Evolutionary conservation across 2,797 vertebrate species (phyloP).

Genomic region (Crenichthys baileyi): DNA sequence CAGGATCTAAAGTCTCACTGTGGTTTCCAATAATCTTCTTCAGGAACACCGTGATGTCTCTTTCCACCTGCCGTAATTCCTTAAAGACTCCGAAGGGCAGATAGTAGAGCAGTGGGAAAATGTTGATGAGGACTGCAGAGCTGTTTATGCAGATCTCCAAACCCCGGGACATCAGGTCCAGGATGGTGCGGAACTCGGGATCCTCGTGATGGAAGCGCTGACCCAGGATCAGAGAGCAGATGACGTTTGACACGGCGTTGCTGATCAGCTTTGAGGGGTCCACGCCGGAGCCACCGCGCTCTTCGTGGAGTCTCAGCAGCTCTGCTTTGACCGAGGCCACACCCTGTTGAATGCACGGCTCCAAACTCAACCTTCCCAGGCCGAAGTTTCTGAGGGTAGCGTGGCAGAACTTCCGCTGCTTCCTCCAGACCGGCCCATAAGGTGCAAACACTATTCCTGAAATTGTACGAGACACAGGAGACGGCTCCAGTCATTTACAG

Average conservation of each 20-base stretch:
- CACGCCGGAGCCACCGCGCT: constrained; percentile 68
- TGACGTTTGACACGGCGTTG: constrained; percentile 91
- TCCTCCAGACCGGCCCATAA: constrained; percentile 90
- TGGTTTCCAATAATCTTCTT: constrained; percentile 89
- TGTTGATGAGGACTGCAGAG: constrained; percentile 87
- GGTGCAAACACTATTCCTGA: constrained; percentile 94
- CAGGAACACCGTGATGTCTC: constrained; percentile 89
- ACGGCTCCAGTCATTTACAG: not conserved
- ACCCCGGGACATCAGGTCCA: constrained; percentile 86
- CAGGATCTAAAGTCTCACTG: constrained; percentile 82
- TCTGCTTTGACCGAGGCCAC: constrained; percentile 86
- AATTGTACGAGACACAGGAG: constrained; percentile 7
- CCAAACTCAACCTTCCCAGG: constrained; percentile 89
- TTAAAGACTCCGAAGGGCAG: constrained; percentile 89
- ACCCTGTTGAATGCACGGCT: constrained; percentile 90
- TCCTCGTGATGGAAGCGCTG: constrained; percentile 89
- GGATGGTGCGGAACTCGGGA: constrained; percentile 83
- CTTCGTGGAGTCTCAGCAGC: constrained; percentile 77
- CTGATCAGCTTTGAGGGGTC: constrained; percentile 83
- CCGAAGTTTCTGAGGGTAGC: constrained; percentile 90
- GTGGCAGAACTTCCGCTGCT: constrained; percentile 93
- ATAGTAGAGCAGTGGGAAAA: constrained; percentile 90
- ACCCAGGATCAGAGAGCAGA: constrained; percentile 91
- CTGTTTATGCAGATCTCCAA: constrained; percentile 88
- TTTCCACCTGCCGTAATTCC: constrained; percentile 86